Percentiles rank a stretch among this genome's conserved stretches.
Evolutionary conservation across 1,140 invertebrate genomes (phyloP).

Genomic region (Wasmannia auropunctata): DNA sequence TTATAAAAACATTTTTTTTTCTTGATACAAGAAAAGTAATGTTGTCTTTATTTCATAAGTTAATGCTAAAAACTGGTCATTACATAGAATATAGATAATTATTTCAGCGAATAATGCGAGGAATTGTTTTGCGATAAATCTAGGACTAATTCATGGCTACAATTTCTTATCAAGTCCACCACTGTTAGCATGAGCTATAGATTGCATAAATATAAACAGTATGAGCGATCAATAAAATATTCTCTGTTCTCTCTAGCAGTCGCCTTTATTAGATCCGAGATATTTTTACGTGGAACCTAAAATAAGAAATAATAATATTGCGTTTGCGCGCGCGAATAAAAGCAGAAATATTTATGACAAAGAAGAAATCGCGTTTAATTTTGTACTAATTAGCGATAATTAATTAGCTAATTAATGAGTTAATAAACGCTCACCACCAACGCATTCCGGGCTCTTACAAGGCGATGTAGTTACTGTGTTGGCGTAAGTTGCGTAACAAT

Average conservation of each 20-base stretch:
- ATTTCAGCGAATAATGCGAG: neutral
- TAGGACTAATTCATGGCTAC: neutral
- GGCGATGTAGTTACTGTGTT: neutral
- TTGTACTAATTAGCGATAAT: neutral
- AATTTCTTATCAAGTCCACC: neutral
- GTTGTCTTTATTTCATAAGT: conserved; percentile 25
- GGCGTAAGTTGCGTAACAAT: conserved; percentile 25
- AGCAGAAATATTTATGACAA: neutral
- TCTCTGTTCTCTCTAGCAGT: neutral
- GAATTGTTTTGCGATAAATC: neutral
- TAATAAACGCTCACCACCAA: conserved; percentile 57
- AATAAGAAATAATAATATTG: neutral
- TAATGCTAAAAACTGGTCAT: neutral
- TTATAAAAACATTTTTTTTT: no score
- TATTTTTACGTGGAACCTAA: conserved; percentile 3
- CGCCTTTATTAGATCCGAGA: neutral
- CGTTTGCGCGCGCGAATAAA: neutral
- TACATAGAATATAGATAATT: neutral
- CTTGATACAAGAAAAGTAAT: conserved; percentile 5
- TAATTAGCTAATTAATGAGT: neutral
- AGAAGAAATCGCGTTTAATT: neutral
- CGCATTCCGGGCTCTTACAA: conserved; percentile 54
- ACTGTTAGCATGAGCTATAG: neutral
- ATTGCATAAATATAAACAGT: conserved; percentile 8
- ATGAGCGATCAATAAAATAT: neutral